A percentile compares a stretch with the other conserved stretches of the same genome.
phyloP scores from a whole-genome alignment of 2,888 invertebrate species.

The Apamea sordens region DNA sequence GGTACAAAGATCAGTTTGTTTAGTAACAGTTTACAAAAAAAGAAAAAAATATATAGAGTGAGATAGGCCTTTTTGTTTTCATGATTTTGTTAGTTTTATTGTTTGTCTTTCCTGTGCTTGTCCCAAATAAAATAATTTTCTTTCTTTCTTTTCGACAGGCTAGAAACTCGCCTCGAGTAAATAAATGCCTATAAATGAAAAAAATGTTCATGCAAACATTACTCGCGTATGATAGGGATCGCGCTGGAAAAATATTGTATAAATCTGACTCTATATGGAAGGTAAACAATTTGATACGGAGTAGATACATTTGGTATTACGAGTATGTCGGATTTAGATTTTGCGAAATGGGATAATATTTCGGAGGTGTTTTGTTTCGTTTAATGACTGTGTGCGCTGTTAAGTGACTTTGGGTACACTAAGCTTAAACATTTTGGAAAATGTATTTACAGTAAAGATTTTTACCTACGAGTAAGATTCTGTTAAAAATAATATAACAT shows the following conservation, averaged over 20 bases:
- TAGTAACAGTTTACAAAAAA: too few relatives aligned
- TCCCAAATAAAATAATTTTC: not conserved
- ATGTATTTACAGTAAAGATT: not conserved
- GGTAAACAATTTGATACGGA: constrained; percentile 44
- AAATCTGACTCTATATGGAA: constrained; percentile 34
- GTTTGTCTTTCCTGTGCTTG: too few relatives aligned
- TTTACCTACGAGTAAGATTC: not conserved
- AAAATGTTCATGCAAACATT: constrained; percentile 33
- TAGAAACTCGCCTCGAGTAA: not conserved
- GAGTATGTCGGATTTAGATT: constrained; percentile 28
- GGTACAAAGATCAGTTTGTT: too few relatives aligned
- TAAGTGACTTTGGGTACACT: not conserved
- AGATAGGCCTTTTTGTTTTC: too few relatives aligned
- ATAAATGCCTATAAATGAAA: constrained; percentile 2
- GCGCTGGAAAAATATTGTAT: constrained; percentile 40
- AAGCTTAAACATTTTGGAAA: not conserved
- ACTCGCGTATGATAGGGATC: not conserved
- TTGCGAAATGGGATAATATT: constrained; percentile 2
- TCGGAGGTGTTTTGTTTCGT: not conserved
- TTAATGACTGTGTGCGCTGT: not conserved
- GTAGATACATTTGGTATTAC: not conserved
- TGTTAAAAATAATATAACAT: not conserved
- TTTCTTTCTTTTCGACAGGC: not conserved
- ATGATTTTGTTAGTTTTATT: too few relatives aligned
- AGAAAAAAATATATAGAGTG: too few relatives aligned